phyloP scores from a whole-genome alignment of 2,797 vertebrate genomes.

The Amblyopsis hoosieri region DNA sequence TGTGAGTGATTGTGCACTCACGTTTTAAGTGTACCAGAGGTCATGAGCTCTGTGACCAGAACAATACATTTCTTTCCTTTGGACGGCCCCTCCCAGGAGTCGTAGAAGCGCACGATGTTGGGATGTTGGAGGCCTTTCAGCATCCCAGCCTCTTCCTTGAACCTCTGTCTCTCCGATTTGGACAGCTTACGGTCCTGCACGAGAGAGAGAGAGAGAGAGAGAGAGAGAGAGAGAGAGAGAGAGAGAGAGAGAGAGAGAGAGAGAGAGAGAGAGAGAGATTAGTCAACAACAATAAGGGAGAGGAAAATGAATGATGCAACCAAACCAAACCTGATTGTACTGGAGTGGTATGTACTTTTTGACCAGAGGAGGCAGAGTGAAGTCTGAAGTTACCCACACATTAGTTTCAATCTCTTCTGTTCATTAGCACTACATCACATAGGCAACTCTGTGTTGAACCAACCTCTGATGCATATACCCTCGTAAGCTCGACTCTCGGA shows the following conservation, averaged over 20 bases:
- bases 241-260: neutral
- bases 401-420: too few species aligned
- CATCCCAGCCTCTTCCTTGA: slow-evolving; percentile 99
- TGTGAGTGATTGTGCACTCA: slow-evolving; percentile 71
- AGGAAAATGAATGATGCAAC: slow-evolving; percentile 24
- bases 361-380: too few species aligned
- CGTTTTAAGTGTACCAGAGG: slow-evolving; percentile 98
- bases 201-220: neutral
- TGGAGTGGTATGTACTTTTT: too few species aligned
- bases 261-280: neutral
- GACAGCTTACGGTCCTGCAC: slow-evolving; percentile 95
- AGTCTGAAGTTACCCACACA: too few species aligned
- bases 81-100: slow-evolving; percentile 97
- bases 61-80: slow-evolving; percentile 99
- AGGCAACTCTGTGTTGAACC: too few species aligned
- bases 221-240: neutral
- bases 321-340: neutral
- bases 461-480: too few species aligned
- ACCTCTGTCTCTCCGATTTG: slow-evolving; percentile 94
- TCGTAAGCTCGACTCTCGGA: too few species aligned
- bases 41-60: slow-evolving; percentile 98
- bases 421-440: too few species aligned
- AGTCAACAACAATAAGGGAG: slow-evolving; percentile 7
- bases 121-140: slow-evolving; percentile 98
- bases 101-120: slow-evolving; percentile 99